Evolutionary conservation across 2,113 vertebrate genomes (phyloP), one percentile per base, ranked within the genome.

Genomic region (Stomatorhinus ivindoensis): DNA sequence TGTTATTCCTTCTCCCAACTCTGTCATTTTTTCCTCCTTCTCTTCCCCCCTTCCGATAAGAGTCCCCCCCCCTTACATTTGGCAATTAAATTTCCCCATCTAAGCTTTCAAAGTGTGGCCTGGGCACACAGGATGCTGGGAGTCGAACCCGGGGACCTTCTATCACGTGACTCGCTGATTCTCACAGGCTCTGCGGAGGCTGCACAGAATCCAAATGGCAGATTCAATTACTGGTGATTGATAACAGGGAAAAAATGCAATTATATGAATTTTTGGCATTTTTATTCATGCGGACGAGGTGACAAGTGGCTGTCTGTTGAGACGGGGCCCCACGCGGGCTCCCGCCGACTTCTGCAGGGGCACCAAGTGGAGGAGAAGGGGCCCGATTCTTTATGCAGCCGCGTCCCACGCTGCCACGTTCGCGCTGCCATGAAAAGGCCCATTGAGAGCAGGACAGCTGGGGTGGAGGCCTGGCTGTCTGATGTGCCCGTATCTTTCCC

Each of bases 371-470:
- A 83, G 42, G 80, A 83, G 42, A 83, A 46, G 80, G 80, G 2
- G 80, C 15, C 39, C 42, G 2, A 92, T 94, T 93, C 92, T 91
- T 73, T 35, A 11, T 31, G 92, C 90, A 90, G 90, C 69, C 8
- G 61, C 90, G 93, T 95, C 93, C 93, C 93, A 92, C 93, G 93
- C 88, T 90, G 92, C 91, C 85, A 92, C 91, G 91, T 92, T 91
- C 90, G 92, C 93, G 92, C 91, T 89, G 89, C 91, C 92, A 95
- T 80, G 93, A 93, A 95, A 93, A 92, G 90, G 92, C 93, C 93
- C 92, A 95, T 94, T 95, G 92, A 93, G 92, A 89, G 86, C n/a
- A 90, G 94, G 93, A 92, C 94, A 94, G 94, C 93, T 94, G 94
- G 93, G 93, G 93, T 50, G 44, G 46, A 44, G 53, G 35, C 86